Evolutionary conservation across 2,888 invertebrate genomes (phyloP).

Genomic region (Dione vanillae): DNA sequence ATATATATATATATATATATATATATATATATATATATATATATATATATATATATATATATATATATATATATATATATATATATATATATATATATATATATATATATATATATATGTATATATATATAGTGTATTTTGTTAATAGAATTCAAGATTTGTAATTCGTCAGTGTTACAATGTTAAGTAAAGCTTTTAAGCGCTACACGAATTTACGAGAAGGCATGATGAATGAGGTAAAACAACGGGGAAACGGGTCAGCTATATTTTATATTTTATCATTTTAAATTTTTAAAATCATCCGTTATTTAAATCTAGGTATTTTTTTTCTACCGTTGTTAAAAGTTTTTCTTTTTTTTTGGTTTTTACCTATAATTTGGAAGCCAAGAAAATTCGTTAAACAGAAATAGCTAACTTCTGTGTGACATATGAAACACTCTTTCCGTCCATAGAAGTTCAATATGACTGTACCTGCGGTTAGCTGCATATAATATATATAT

Average conservation of each 20-base stretch:
- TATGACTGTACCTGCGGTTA: no score
- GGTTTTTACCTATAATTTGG: neutral
- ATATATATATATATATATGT: no score
- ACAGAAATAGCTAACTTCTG: no score
- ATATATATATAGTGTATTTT: neutral
- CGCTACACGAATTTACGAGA: conserved; percentile 39
- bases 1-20: no score
- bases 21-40: no score
- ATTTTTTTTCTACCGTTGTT: neutral
- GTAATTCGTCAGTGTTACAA: conserved; percentile 35
- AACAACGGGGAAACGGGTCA: conserved; percentile 31
- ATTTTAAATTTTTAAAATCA: conserved; percentile 8
- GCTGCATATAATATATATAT: no score
- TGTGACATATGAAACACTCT: no score
- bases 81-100: no score
- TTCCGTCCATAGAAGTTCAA: no score
- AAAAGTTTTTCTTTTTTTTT: neutral
- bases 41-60: no score
- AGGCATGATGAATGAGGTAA: conserved; percentile 42
- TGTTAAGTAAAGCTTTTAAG: conserved; percentile 42
- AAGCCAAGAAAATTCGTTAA: no score
- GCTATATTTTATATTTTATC: conserved; percentile 19
- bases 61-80: no score
- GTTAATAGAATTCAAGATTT: conserved; percentile 2
- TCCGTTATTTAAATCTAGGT: neutral